Percentiles rank a stretch among this genome's conserved stretches.
phyloP scores from a whole-genome alignment of 2,888 invertebrate genomes.

The Falcaria lacertinaria region DNA sequence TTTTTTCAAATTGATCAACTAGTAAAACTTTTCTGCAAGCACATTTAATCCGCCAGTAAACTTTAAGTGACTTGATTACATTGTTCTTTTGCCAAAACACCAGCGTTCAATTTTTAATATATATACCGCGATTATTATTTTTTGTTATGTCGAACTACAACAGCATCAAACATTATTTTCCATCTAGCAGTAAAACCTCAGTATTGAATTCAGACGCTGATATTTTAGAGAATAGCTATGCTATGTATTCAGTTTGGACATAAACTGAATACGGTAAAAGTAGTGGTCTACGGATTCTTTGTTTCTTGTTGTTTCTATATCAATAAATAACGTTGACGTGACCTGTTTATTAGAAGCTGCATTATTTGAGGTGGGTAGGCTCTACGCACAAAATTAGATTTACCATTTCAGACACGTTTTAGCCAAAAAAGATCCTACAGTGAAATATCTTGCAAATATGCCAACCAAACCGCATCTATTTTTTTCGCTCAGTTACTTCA shows the following conservation, averaged over 20 bases:
- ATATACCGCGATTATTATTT: no score
- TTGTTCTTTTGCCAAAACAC: no score
- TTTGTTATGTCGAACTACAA: no score
- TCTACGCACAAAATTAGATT: slow-evolving; percentile 46
- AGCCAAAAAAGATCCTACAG: slow-evolving; percentile 42
- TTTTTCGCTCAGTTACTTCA: slow-evolving; percentile 45
- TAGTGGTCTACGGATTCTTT: slow-evolving; percentile 35
- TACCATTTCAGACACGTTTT: slow-evolving; percentile 44
- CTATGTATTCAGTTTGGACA: no score
- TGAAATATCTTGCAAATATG: slow-evolving; percentile 41
- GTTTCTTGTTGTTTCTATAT: slow-evolving; percentile 62
- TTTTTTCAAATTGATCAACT: slow-evolving; percentile 5
- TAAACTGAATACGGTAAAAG: no score
- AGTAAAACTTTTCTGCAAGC: slow-evolving; percentile 15
- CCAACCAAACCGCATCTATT: slow-evolving; percentile 39
- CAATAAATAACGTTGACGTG: slow-evolving; percentile 75
- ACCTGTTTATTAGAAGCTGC: slow-evolving; percentile 70
- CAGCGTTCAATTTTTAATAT: no score
- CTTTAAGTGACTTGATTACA: no score
- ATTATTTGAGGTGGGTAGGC: slow-evolving; percentile 52
- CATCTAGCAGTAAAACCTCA: no score
- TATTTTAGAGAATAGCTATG: no score
- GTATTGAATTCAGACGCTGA: no score
- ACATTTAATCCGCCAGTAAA: no score
- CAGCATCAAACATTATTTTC: no score